These are phyloP conservation scores for Tethya wilhelma DNA, from an alignment of 37 sponge, comb jelly and placozoan genomes.

Conservation along the genomic window DNA sequence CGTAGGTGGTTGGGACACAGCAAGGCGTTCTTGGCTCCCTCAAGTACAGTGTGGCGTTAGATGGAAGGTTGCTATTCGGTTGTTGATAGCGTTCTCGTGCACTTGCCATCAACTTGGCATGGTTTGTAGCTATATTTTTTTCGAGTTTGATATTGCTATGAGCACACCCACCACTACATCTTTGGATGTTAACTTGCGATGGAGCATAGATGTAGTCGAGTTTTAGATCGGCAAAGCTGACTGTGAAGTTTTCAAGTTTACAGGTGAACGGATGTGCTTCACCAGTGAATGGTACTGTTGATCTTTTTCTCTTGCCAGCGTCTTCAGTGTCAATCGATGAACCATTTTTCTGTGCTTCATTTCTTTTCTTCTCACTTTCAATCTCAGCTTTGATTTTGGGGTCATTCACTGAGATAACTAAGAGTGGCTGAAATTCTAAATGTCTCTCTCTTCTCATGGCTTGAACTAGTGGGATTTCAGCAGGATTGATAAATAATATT, in stretches of 20 bases:
- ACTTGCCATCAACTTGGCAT: constrained; percentile 21
- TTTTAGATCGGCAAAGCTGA: constrained; percentile 10
- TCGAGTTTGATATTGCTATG: background rate
- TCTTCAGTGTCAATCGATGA: too few relatives aligned
- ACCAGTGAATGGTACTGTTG: background rate
- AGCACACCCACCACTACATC: constrained; percentile 15
- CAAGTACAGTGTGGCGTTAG: too few relatives aligned
- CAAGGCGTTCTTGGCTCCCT: constrained; percentile 4
- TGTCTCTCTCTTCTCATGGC: constrained; percentile 1
- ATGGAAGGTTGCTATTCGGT: background rate
- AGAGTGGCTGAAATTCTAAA: constrained; percentile 25
- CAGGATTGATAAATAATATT: constrained; percentile 15
- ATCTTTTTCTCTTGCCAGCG: background rate
- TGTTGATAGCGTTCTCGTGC: background rate
- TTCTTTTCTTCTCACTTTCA: background rate
- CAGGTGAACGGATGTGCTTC: background rate
- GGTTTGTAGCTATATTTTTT: background rate
- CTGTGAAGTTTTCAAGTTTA: background rate
- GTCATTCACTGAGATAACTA: constrained; percentile 27
- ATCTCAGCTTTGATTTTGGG: background rate
- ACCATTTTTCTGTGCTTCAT: too few relatives aligned
- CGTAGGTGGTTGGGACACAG: constrained; percentile 43
- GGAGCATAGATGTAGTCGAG: constrained; percentile 13
- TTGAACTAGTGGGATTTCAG: constrained; percentile 9
- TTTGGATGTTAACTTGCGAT: background rate